These are phyloP conservation scores for Alviniconcha marisindica DNA, from an alignment of 1,140 invertebrate genomes.

Conservation along the genomic window DNA sequence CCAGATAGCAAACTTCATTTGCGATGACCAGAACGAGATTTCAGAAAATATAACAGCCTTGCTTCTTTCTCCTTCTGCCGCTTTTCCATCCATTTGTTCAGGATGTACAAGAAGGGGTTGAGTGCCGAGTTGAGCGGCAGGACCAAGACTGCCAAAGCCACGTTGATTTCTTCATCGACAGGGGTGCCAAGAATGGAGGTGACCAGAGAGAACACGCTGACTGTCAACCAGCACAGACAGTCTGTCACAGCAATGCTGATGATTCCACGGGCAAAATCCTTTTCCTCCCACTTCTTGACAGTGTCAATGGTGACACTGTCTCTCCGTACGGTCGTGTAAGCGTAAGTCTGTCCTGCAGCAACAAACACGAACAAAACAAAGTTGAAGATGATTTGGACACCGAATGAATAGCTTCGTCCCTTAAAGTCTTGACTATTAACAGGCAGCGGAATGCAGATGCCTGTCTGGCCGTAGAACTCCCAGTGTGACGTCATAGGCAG, in stretches of 20 bases:
- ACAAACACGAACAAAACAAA: conserved; percentile 45
- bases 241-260: neutral
- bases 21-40: neutral
- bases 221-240: neutral
- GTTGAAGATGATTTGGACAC: conserved; percentile 49
- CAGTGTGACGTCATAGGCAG: conserved; percentile 27
- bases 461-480: conserved; percentile 50
- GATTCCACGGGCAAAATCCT: neutral
- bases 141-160: neutral
- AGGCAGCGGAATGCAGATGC: conserved; percentile 48
- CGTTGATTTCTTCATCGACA: neutral
- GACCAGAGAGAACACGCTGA: neutral
- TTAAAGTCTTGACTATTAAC: conserved; percentile 17
- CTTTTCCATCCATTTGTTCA: neutral
- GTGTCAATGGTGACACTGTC: conserved; percentile 5
- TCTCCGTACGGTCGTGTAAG: conserved; percentile 39
- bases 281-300: neutral
- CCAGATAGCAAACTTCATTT: neutral
- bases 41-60: neutral
- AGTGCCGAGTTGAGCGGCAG: neutral
- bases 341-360: conserved; percentile 43
- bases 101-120: too few relatives aligned
- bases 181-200: too few relatives aligned
- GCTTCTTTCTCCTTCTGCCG: neutral
- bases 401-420: conserved; percentile 46